Base-by-base conservation (phyloP, 1,140 invertebrate genomes). In the Drosophila takahashii region DNA sequence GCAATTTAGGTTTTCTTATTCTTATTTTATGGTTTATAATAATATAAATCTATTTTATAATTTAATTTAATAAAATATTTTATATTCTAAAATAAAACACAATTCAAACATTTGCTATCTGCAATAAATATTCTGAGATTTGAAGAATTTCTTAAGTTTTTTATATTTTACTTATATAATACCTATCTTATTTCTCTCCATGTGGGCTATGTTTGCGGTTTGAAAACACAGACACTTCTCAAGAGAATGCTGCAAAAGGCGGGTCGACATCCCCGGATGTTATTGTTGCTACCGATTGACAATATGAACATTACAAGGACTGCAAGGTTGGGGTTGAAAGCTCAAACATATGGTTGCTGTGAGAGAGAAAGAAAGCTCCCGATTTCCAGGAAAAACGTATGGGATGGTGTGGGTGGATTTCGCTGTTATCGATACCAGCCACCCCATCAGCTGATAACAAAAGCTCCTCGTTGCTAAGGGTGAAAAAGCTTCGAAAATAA, bases 271-370 rank as follows among this genome's bases (percentile, higher is more conserved):
- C 52, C 70, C 47, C 16, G 15, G 26, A 29, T 45, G 42, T 48
- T 65, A 41, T 78, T 84, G 80, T 62, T 83, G 47, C 51, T 47
- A 41, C 56, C 52, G 51, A 78, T 81, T 77, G 74, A 39, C 54
- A 69, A 64, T 58, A 57, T 50, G 41, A 26, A 29, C 37, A 42
- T 70, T 51, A 48, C 57, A 87, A 87, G 83, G 66, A 64, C 61
- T 45, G 67, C 83, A 89, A 83, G 84, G 83, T 87, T 89, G 86
- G 79, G 79, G 76, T 89, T 89, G 84, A 89, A 87, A 77, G 75
- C 54, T 59, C 47, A 37, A 81, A 50, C 81, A 86, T 86, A 79
- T 86, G 83, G 51, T 79, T 16, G 15, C 53, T 62, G 77, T 36
- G 69, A 67, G 22, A 11, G 39, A 50, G 59, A 36, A 42, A 44